Conservation (phyloP, 1,140 invertebrate genomes). For the Drosophila saltans region DNA sequence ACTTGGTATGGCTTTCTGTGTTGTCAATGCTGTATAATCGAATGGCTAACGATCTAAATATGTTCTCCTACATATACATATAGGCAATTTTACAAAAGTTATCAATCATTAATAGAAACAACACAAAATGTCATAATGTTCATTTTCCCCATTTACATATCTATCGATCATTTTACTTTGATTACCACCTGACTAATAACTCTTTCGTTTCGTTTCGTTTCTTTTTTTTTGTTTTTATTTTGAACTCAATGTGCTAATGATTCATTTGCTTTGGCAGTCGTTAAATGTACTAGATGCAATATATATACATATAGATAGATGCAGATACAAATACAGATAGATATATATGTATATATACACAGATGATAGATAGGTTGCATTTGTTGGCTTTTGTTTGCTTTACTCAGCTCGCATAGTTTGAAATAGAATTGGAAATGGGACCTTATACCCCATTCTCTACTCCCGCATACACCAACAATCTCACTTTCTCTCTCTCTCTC, state of each 20-base stretch:
- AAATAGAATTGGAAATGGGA: constrained; percentile 25
- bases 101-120: background rate
- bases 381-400: constrained; percentile 41
- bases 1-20: background rate
- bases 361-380: constrained; percentile 29
- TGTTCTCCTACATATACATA: background rate
- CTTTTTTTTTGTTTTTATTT: background rate
- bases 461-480: background rate
- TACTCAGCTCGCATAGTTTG: constrained; percentile 20
- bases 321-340: background rate
- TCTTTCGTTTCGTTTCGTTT: background rate
- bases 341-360: background rate
- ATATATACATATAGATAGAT: constrained; percentile 25
- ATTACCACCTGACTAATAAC: background rate
- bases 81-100: constrained; percentile 3
- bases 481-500: background rate
- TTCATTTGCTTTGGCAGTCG: constrained; percentile 12
- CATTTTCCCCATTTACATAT: background rate
- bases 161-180: constrained; percentile 41
- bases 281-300: background rate
- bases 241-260: constrained; percentile 25
- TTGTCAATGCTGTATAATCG: background rate
- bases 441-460: background rate
- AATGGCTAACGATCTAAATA: background rate
- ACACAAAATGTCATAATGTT: background rate